These are phyloP conservation scores for Formicarius rufipectus DNA, from an alignment of 2,113 vertebrate genomes.

Conservation along the genomic window DNA sequence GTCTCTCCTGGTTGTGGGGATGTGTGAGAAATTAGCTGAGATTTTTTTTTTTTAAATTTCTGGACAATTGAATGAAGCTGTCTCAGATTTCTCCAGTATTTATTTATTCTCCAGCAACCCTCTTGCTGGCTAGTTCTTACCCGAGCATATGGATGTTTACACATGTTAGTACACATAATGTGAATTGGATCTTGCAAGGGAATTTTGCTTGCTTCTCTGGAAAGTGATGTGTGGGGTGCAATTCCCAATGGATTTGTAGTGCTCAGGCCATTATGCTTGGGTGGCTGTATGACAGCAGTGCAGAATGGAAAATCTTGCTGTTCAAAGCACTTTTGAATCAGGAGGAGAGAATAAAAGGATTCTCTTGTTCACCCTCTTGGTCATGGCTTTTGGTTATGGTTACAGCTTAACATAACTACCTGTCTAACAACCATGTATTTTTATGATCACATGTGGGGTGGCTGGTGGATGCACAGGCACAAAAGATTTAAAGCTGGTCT, in stretches of 20 bases:
- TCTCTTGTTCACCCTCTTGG: not conserved
- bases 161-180: not conserved
- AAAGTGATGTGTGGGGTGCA: not conserved
- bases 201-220: not conserved
- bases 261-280: not conserved
- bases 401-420: conserved; percentile 7
- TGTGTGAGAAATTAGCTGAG: not conserved
- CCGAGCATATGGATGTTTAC: not conserved
- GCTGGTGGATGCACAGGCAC: not conserved
- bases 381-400: conserved; percentile 44
- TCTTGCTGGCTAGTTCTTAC: not conserved
- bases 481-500: conserved; percentile 38
- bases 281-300: not conserved
- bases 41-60: not conserved
- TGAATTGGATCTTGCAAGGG: not conserved
- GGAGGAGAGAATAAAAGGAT: not conserved
- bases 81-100: not conserved
- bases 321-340: not conserved
- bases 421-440: not conserved
- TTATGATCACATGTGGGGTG: not conserved
- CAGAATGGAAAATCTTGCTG: not conserved
- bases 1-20: not conserved
- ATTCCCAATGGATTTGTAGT: not conserved
- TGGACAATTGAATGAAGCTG: not conserved
- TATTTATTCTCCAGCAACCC: too few species aligned